Conservation (phyloP, 2,797 vertebrate species). For the Selene dorsalis region DNA sequence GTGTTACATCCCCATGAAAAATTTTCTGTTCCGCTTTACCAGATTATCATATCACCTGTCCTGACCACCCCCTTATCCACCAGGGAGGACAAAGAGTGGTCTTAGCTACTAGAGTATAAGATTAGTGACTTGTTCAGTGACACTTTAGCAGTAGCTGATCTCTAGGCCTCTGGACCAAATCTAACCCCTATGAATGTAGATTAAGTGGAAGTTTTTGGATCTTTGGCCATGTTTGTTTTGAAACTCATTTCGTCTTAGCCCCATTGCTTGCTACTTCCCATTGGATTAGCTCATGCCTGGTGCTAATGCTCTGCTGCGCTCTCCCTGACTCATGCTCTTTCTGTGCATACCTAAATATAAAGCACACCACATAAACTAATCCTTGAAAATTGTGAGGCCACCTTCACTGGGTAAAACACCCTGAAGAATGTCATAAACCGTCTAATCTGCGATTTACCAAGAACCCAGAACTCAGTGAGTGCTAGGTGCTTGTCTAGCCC, state of each 20-base stretch:
- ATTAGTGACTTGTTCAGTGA: slow-evolving; percentile 58
- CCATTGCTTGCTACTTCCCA: slow-evolving; percentile 59
- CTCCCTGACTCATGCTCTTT: slow-evolving; percentile 72
- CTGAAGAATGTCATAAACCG: slow-evolving; percentile 84
- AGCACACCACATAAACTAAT: slow-evolving; percentile 74
- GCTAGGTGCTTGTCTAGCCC: slow-evolving; percentile 40
- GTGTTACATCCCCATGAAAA: slow-evolving; percentile 1
- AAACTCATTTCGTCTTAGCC: slow-evolving; percentile 74
- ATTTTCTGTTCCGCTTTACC: slow-evolving; percentile 12
- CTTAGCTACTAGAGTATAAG: slow-evolving; percentile 27
- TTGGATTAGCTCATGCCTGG: slow-evolving; percentile 73
- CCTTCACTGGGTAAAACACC: slow-evolving; percentile 75
- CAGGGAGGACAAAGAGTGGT: slow-evolving; percentile 50
- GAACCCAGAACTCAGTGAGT: slow-evolving; percentile 59
- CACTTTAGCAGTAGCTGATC: slow-evolving; percentile 62
- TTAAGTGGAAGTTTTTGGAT: slow-evolving; percentile 73
- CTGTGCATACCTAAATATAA: slow-evolving; percentile 82
- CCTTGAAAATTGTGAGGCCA: slow-evolving; percentile 76
- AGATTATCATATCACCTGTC: slow-evolving; percentile 42
- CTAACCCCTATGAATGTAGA: slow-evolving; percentile 72
- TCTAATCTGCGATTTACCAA: slow-evolving; percentile 83
- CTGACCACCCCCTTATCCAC: not conserved
- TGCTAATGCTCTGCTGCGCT: slow-evolving; percentile 64
- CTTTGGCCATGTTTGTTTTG: slow-evolving; percentile 82
- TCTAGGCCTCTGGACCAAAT: slow-evolving; percentile 49